Evolutionary conservation across 2,797 vertebrate species (phyloP).

Genomic region (Xenentodon cancila): DNA sequence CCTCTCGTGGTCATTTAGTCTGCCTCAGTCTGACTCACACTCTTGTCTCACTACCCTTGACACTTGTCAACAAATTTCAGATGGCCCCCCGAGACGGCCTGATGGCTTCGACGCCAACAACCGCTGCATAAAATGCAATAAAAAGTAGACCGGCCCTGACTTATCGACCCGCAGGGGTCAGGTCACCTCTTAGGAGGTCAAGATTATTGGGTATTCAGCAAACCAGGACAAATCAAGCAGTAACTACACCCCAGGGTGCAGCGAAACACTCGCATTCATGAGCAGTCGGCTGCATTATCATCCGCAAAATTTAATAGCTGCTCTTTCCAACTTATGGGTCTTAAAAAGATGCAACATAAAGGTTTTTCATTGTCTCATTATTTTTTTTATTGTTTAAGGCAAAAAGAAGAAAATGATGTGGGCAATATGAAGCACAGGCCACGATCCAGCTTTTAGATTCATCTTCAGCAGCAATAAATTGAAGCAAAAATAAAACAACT

Average conservation of each 20-base stretch:
- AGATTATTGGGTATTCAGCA: constrained; percentile 3
- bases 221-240: neutral
- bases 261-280: neutral
- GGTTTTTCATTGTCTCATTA: too few species aligned
- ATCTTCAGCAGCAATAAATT: too few species aligned
- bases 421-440: too few species aligned
- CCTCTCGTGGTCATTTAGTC: constrained; percentile 11
- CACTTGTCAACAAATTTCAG: constrained; percentile 36
- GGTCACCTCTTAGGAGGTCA: constrained; percentile 13
- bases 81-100: constrained; percentile 8
- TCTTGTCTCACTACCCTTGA: constrained; percentile 22
- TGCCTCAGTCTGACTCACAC: constrained; percentile 33
- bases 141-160: neutral
- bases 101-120: neutral
- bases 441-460: too few species aligned
- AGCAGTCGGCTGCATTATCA: too few species aligned
- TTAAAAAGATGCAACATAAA: too few species aligned
- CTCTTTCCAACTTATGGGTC: too few species aligned
- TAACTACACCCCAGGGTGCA: neutral
- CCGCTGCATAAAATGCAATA: neutral
- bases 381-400: too few species aligned
- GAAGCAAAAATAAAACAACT: too few species aligned
- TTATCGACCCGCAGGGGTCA: constrained; percentile 21
- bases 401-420: too few species aligned
- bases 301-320: too few species aligned